phyloP scores from a whole-genome alignment of 2,888 invertebrate species.

The Cryptus viduatorius region DNA sequence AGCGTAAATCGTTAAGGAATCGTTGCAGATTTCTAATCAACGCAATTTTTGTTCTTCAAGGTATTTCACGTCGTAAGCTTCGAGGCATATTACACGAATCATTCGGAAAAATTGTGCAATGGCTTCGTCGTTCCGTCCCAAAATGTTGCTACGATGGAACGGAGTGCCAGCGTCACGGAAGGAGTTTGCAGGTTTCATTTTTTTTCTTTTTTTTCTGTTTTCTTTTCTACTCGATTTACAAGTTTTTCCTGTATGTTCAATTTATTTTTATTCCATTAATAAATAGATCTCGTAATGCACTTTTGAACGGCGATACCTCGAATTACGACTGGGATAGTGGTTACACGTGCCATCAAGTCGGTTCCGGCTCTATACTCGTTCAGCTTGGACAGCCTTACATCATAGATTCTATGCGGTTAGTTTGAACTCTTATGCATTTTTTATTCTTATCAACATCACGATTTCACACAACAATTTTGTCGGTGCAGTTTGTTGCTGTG shows the following conservation, averaged over 20 bases:
- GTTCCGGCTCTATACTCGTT: constrained; percentile 97
- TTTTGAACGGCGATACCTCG: constrained; percentile 97
- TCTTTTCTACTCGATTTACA: too few species aligned
- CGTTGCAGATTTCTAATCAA: neutral
- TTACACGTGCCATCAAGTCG: constrained; percentile 98
- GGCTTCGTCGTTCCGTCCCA: constrained; percentile 93
- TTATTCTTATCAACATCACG: neutral
- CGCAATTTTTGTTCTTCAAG: constrained; percentile 81
- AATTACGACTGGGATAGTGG: constrained; percentile 99
- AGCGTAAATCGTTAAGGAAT: neutral
- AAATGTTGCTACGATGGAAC: constrained; percentile 96
- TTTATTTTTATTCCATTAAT: neutral
- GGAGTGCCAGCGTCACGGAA: constrained; percentile 97
- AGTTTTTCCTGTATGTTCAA: neutral
- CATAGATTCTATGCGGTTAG: constrained; percentile 92
- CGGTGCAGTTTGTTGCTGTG: constrained; percentile 92
- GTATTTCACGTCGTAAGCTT: constrained; percentile 97
- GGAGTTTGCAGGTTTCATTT: constrained; percentile 91
- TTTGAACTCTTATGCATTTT: constrained; percentile 5
- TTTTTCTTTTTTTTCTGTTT: neutral
- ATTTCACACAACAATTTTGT: neutral
- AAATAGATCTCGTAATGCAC: constrained; percentile 94
- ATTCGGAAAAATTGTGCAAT: constrained; percentile 90
- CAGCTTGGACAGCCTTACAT: constrained; percentile 98
- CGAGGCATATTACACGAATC: constrained; percentile 94